Conservation (phyloP, 2,888 invertebrate genomes). For the Himalopsyche anomala region DNA sequence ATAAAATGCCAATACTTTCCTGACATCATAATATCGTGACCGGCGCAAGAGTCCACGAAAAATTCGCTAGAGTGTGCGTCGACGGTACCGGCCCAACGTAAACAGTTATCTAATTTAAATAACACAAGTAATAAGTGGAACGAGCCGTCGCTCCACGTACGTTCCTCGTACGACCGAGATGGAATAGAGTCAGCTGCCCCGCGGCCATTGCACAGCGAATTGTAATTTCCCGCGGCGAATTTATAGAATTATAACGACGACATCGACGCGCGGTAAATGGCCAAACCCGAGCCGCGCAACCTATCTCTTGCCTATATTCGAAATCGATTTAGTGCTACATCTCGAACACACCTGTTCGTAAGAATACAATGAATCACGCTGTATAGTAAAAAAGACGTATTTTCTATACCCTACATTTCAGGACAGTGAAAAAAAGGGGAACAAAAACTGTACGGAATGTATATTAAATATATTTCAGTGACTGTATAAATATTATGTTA, state of each 20-base stretch:
- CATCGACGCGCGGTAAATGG: slow-evolving; percentile 49
- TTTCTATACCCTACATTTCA: too few relatives aligned
- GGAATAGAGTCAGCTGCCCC: slow-evolving; percentile 37
- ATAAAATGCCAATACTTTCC: too few relatives aligned
- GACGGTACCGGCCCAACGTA: slow-evolving; percentile 34
- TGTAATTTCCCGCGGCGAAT: slow-evolving; percentile 52
- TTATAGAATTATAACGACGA: slow-evolving; percentile 51
- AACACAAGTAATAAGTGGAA: slow-evolving; percentile 64
- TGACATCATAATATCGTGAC: neutral
- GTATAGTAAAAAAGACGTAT: too few relatives aligned
- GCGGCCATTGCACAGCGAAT: slow-evolving; percentile 44
- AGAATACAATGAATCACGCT: too few relatives aligned
- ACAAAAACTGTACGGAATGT: too few relatives aligned
- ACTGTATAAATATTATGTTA: too few relatives aligned
- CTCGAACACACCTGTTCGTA: too few relatives aligned
- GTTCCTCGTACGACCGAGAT: slow-evolving; percentile 33
- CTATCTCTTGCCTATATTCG: slow-evolving; percentile 9
- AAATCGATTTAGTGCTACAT: too few relatives aligned
- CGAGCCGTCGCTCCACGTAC: slow-evolving; percentile 46
- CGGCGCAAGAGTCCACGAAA: neutral
- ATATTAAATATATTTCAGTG: too few relatives aligned
- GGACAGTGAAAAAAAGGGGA: too few relatives aligned
- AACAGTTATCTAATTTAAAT: slow-evolving; percentile 66
- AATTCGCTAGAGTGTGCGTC: slow-evolving; percentile 10
- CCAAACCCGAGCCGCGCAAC: slow-evolving; percentile 41